Conservation (phyloP, 2,888 invertebrate genomes). For the Agriopis aurantiaria region DNA sequence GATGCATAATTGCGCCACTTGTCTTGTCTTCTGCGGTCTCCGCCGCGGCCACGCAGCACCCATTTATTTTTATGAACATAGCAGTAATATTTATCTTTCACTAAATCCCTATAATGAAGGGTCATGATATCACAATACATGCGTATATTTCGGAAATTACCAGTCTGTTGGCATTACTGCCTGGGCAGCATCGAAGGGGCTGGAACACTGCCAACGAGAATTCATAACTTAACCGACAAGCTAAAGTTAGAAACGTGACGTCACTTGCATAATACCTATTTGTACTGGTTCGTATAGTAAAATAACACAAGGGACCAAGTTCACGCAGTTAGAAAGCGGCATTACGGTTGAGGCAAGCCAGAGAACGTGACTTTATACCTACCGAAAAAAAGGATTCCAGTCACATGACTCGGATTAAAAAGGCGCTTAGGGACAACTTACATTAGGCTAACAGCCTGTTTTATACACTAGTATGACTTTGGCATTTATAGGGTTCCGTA, state of each 20-base stretch:
- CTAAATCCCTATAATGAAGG: slow-evolving; percentile 1
- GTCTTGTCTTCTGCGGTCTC: too few species aligned
- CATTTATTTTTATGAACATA: neutral
- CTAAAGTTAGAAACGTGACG: slow-evolving; percentile 17
- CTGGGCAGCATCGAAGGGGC: neutral
- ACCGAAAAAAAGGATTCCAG: neutral
- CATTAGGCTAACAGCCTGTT: slow-evolving; percentile 18
- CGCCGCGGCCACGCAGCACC: too few species aligned
- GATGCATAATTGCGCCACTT: too few species aligned
- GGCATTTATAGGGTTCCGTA: too few species aligned
- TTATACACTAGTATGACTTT: slow-evolving; percentile 7
- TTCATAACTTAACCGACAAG: slow-evolving; percentile 11
- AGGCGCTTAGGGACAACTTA: slow-evolving; percentile 7
- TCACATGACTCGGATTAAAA: slow-evolving; percentile 11
- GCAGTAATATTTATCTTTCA: slow-evolving; percentile 3
- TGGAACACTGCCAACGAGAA: slow-evolving; percentile 13
- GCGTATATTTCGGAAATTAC: slow-evolving; percentile 3
- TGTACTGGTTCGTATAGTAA: neutral
- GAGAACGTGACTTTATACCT: neutral
- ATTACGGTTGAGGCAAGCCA: neutral
- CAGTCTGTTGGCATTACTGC: slow-evolving; percentile 1
- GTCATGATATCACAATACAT: slow-evolving; percentile 2
- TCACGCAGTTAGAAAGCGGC: slow-evolving; percentile 2
- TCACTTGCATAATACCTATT: neutral
- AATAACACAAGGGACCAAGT: neutral